phyloP scores from a whole-genome alignment of 2,888 invertebrate genomes.

The Gastrophysa polygoni region DNA sequence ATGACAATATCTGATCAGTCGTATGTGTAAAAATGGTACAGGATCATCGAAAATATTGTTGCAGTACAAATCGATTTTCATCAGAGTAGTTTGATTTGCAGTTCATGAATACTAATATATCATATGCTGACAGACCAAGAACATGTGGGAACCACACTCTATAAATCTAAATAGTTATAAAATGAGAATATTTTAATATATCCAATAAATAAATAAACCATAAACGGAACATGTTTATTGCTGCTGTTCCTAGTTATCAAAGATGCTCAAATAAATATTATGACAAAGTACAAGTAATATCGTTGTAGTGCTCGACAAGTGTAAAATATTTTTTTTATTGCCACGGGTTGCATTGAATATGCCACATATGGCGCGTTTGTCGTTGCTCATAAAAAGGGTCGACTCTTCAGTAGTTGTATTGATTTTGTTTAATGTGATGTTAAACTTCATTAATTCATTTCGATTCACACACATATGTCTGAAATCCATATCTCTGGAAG shows the following conservation, averaged over 20 bases:
- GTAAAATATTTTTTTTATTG: constrained; percentile 50
- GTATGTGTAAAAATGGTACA: too few species aligned
- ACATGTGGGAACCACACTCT: constrained; percentile 50
- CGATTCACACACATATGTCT: constrained; percentile 31
- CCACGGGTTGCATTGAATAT: constrained; percentile 44
- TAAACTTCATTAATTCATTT: constrained; percentile 47
- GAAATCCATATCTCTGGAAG: too few species aligned
- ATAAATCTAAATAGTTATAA: constrained; percentile 47
- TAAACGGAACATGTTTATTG: constrained; percentile 65
- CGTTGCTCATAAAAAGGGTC: constrained; percentile 44
- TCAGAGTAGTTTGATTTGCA: background rate
- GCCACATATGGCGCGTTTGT: constrained; percentile 45
- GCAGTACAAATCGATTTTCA: too few species aligned
- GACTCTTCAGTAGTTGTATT: constrained; percentile 40
- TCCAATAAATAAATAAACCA: constrained; percentile 67
- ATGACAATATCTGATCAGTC: too few species aligned
- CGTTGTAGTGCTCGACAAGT: constrained; percentile 45
- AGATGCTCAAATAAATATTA: constrained; percentile 64
- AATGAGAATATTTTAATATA: constrained; percentile 50
- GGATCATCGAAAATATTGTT: too few species aligned
- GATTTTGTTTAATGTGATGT: constrained; percentile 51
- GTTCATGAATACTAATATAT: background rate
- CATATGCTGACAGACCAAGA: constrained; percentile 12
- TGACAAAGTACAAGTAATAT: constrained; percentile 59
- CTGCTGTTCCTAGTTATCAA: constrained; percentile 63